phyloP scores from a whole-genome alignment of 1,140 invertebrate species.

The Platyscapa corneri region DNA sequence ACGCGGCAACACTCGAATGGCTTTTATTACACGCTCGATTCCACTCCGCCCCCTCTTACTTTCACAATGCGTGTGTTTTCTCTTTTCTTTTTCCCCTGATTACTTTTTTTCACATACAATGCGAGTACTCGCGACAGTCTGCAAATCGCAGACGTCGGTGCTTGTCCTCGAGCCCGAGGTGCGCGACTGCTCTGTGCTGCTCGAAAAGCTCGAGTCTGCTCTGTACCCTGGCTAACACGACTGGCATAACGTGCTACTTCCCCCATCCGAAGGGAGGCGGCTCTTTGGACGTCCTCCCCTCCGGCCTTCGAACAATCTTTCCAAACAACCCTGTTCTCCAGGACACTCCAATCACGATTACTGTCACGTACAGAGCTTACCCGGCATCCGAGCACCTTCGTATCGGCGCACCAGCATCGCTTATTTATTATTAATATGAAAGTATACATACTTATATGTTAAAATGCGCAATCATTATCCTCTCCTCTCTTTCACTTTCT shows the following conservation, averaged over 20 bases:
- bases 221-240: conserved; percentile 70
- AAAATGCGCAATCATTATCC: conserved; percentile 48
- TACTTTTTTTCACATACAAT: too few relatives aligned
- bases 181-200: conserved; percentile 68
- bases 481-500: conserved; percentile 30
- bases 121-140: conserved; percentile 29
- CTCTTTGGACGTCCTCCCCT: conserved; percentile 24
- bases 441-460: conserved; percentile 54
- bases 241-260: conserved; percentile 12
- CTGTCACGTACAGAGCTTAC: conserved; percentile 72
- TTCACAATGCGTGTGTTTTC: not conserved
- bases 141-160: conserved; percentile 60
- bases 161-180: conserved; percentile 75
- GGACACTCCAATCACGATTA: conserved; percentile 57
- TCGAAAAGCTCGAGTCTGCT: conserved; percentile 71
- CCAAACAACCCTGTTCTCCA: conserved; percentile 38
- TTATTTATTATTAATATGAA: conserved; percentile 72
- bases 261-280: too few relatives aligned
- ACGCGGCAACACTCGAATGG: conserved; percentile 4
- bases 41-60: not conserved
- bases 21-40: not conserved
- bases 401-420: conserved; percentile 70
- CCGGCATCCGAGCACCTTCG: conserved; percentile 66
- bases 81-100: too few relatives aligned
- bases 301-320: too few relatives aligned